Evolutionary conservation across 53 echinoderm and acorn worm genomes (phyloP).

Genomic region (Actinopyga echinites): DNA sequence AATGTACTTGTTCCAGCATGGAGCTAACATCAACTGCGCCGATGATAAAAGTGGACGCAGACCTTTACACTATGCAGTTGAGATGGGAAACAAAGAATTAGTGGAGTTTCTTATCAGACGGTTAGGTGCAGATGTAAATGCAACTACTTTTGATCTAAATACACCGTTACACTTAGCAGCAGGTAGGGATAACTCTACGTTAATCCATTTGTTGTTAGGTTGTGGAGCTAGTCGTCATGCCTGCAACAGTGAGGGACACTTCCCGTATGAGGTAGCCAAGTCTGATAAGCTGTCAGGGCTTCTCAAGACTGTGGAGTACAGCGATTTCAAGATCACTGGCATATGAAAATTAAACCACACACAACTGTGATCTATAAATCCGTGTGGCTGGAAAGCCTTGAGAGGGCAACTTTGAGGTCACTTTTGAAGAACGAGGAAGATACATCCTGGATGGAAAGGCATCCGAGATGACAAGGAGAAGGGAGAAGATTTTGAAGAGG

Average conservation of each 20-base stretch:
- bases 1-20: slow-evolving; percentile 56
- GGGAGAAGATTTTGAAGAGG: too few species aligned
- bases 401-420: too few species aligned
- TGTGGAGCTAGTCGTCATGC: slow-evolving; percentile 69
- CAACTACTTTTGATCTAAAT: slow-evolving; percentile 83
- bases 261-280: slow-evolving; percentile 58
- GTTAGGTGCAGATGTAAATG: slow-evolving; percentile 71
- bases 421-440: too few species aligned
- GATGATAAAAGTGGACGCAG: slow-evolving; percentile 94
- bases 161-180: slow-evolving; percentile 91
- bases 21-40: slow-evolving; percentile 76
- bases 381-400: too few species aligned
- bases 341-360: neutral
- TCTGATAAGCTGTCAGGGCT: neutral
- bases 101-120: slow-evolving; percentile 53
- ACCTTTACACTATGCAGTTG: slow-evolving; percentile 82
- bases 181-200: slow-evolving; percentile 58
- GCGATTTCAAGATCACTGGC: slow-evolving; percentile 14
- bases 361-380: too few species aligned
- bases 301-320: slow-evolving; percentile 10
- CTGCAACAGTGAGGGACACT: slow-evolving; percentile 77
- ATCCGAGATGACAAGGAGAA: too few species aligned
- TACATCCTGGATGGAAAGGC: too few species aligned
- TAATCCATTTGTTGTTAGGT: slow-evolving; percentile 57
- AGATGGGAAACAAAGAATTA: slow-evolving; percentile 60